phyloP scores from a whole-genome alignment of 2,888 invertebrate genomes.

The Eristalis pertinax region DNA sequence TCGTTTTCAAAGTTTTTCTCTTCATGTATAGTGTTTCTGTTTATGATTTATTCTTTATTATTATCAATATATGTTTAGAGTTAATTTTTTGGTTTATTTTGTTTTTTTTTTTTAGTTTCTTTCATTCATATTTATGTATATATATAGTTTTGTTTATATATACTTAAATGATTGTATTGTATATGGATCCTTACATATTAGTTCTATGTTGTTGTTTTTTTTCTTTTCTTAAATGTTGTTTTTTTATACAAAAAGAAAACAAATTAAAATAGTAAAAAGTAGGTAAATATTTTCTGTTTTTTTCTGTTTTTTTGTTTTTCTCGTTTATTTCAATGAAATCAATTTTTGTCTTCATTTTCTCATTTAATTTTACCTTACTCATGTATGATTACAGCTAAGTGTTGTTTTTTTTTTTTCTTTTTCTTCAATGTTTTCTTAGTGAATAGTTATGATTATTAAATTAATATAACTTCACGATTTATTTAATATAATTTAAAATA shows the following conservation, averaged over 20 bases:
- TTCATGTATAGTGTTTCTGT: constrained; percentile 56
- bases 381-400: constrained; percentile 73
- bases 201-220: constrained; percentile 57
- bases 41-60: constrained; percentile 55
- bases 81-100: constrained; percentile 69
- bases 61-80: constrained; percentile 69
- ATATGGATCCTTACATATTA: constrained; percentile 68
- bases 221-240: constrained; percentile 44
- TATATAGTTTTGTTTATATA: constrained; percentile 63
- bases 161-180: constrained; percentile 72
- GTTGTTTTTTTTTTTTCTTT: constrained; percentile 48
- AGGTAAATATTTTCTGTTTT: constrained; percentile 70
- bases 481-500: constrained; percentile 65
- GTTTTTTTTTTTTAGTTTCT: constrained; percentile 30
- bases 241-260: constrained; percentile 72
- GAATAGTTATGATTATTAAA: constrained; percentile 64
- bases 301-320: constrained; percentile 38
- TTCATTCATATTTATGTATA: constrained; percentile 53
- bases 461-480: constrained; percentile 71
- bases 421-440: constrained; percentile 61
- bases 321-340: no score
- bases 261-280: constrained; percentile 60
- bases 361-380: constrained; percentile 73
- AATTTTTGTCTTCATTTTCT: constrained; percentile 67
- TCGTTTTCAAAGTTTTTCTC: constrained; percentile 24